phyloP scores from a whole-genome alignment of 1,140 invertebrate genomes.

The Drosophila tani region DNA sequence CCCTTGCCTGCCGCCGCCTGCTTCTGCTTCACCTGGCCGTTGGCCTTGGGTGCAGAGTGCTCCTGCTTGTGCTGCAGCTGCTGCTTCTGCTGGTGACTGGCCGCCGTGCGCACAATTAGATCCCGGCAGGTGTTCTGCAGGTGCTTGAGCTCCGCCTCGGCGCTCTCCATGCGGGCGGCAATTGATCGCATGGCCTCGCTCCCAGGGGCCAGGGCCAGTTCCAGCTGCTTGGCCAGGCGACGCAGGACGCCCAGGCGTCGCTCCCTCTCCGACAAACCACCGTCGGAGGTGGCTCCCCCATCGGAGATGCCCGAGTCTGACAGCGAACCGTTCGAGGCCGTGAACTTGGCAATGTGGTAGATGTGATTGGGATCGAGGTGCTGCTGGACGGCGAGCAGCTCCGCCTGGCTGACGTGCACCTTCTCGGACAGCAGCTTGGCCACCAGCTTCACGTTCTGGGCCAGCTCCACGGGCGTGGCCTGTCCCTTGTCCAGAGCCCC shows the following conservation, averaged over 20 bases:
- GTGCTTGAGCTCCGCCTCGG: constrained; percentile 91
- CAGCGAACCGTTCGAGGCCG: constrained; percentile 87
- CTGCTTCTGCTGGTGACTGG: constrained; percentile 84
- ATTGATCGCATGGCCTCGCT: constrained; percentile 88
- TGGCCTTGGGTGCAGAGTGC: constrained; percentile 24
- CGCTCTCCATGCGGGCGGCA: constrained; percentile 90
- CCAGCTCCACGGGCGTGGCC: constrained; percentile 87
- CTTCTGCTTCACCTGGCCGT: constrained; percentile 34
- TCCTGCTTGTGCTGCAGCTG: constrained; percentile 46
- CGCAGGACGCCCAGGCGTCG: constrained; percentile 88
- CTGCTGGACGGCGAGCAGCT: constrained; percentile 79
- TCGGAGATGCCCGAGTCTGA: constrained; percentile 92
- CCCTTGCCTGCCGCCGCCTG: constrained; percentile 28
- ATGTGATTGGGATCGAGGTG: constrained; percentile 81
- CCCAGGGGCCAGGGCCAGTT: constrained; percentile 88
- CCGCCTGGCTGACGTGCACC: constrained; percentile 85
- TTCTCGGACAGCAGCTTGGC: constrained; percentile 89
- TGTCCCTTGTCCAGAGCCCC: constrained; percentile 87
- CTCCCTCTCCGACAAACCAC: constrained; percentile 90
- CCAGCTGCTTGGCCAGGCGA: constrained; percentile 88
- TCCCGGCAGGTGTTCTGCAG: constrained; percentile 92
- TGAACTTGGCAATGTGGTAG: constrained; percentile 82
- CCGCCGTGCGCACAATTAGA: constrained; percentile 89
- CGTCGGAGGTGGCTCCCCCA: constrained; percentile 89
- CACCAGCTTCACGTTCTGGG: constrained; percentile 88